Percentiles rank a stretch among this genome's conserved stretches.
phyloP scores from a whole-genome alignment of 2,113 vertebrate species.

The Micromys minutus region DNA sequence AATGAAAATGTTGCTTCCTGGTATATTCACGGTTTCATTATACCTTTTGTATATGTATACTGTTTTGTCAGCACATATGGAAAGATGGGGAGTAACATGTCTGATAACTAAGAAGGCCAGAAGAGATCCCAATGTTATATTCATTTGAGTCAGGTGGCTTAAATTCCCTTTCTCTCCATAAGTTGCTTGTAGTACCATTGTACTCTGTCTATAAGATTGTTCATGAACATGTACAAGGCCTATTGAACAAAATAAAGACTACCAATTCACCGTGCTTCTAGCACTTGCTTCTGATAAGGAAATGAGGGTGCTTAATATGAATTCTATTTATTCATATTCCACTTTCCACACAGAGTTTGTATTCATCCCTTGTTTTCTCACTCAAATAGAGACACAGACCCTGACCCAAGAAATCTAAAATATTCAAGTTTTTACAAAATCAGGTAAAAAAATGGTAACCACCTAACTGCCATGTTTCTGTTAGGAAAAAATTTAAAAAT shows the following conservation, averaged over 20 bases:
- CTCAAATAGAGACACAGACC: not conserved
- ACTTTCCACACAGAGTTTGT: not conserved
- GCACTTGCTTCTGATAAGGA: not conserved
- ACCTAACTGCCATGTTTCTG: not conserved
- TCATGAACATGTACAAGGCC: fast-evolving
- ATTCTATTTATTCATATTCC: not conserved
- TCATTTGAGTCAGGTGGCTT: fast-evolving
- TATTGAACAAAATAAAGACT: not conserved
- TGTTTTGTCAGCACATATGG: slow-evolving; percentile 25
- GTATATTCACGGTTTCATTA: not conserved
- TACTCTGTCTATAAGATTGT: not conserved
- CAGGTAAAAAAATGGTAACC: not conserved
- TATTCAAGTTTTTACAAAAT: not conserved
- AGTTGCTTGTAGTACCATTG: not conserved
- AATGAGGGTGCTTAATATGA: not conserved
- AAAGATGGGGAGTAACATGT: not conserved
- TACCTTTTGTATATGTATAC: slow-evolving; percentile 41
- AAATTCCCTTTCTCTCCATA: not conserved
- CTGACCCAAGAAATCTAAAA: not conserved
- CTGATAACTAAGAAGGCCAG: not conserved
- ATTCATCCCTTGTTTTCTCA: not conserved
- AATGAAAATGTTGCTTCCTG: slow-evolving; percentile 16
- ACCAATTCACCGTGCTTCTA: not conserved
- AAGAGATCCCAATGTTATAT: not conserved
- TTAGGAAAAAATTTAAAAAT: not conserved